Base-by-base conservation (phyloP, 2,113 vertebrate species). In the Phycodurus eques region DNA sequence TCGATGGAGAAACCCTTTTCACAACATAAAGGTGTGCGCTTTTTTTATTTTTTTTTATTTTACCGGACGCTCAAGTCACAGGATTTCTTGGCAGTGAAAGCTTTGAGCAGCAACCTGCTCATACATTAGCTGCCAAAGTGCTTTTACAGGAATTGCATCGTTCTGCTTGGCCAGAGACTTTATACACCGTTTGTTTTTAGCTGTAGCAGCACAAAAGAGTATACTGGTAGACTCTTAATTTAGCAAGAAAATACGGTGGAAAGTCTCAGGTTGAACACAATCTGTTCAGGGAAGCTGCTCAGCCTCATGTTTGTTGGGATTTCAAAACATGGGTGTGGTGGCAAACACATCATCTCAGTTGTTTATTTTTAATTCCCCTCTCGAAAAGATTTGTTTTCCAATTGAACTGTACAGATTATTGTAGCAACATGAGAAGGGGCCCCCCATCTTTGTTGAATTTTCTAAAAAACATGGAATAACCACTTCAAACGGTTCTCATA, bases 71-170 rank as follows among this genome's bases (percentile, higher is more conserved):
- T 73, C 6, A 75, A 65, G 44, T 78, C 70, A 53, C 39, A 42
- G 62, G 9, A 67, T 62, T 77, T 71, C 71, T 81, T 79, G 81
- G 78, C 83, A 62, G 27, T 22, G 51, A 76, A 81, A 53, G 22
- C 70, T 62, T 49, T 63, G 42, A 84, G 66, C 56, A 76, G 54
- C 60, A 79, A 82, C 59, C 77, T 83, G 78, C 78, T 67, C 67
- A 71, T 68, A 47, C 57, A 33, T 1, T 57, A 39, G 72, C 72
- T 81, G 85, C 81, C 81, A 84, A 81, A 80, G 69, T 57, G 60
- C 76, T 82, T 84, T 71, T 83, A 78, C 74, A 44, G 63, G 59
- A 82, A 80, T 71, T 79, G 81, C 75, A 74, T 27, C 70, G 75
- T 73, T 63, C 46, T 75, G 72, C 74, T 80, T 73, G 72, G 81